Evolutionary conservation across 2,113 vertebrate genomes (phyloP).

Genomic region (Dromaius novaehollandiae): DNA sequence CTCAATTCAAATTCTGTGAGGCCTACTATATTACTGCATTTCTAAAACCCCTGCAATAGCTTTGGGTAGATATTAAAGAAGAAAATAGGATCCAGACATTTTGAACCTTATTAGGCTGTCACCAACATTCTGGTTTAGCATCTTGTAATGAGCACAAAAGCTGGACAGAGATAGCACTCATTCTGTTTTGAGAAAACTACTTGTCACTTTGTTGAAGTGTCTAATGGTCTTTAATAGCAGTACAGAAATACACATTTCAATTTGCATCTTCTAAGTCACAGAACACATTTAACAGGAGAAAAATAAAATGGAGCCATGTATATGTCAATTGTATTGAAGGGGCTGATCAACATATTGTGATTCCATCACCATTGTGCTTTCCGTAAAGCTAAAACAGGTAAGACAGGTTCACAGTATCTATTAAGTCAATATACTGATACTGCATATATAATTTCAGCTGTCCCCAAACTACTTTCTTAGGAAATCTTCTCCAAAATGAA

Average conservation of each 20-base stretch:
- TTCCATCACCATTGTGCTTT: background rate
- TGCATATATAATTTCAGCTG: background rate
- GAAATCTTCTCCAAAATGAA: background rate
- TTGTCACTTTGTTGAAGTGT: background rate
- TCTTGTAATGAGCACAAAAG: background rate
- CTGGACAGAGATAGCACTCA: background rate
- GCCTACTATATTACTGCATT: background rate
- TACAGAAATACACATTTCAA: background rate
- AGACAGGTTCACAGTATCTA: background rate
- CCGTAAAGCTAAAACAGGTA: background rate
- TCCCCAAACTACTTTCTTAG: background rate
- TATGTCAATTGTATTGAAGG: background rate
- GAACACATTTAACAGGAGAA: background rate
- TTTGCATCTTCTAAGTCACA: background rate
- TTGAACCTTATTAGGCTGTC: background rate
- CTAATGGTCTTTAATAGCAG: background rate
- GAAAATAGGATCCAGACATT: background rate
- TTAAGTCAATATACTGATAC: background rate
- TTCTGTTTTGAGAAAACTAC: background rate
- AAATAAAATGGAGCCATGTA: background rate
- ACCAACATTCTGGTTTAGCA: background rate
- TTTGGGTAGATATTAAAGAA: background rate
- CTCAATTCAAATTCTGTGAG: background rate
- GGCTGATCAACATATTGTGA: background rate
- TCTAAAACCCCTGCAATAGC: background rate